Conservation (phyloP, 2,797 vertebrate genomes). For the Taeniopygia guttata region DNA sequence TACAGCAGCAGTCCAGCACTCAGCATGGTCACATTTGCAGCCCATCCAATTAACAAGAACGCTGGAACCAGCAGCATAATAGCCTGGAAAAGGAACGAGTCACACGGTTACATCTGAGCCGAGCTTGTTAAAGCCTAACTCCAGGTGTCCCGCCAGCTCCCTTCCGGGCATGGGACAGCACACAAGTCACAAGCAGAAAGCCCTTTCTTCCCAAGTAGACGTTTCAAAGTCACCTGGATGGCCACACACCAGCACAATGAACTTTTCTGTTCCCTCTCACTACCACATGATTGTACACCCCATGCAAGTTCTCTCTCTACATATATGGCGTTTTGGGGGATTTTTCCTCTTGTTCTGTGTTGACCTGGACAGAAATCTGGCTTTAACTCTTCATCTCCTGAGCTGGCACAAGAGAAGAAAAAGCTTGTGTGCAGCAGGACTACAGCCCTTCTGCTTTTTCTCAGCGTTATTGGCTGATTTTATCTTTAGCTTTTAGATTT, state of each 20-base stretch:
- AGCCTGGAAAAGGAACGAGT: conserved; percentile 76
- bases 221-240: background rate
- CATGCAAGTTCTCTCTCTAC: background rate
- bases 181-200: background rate
- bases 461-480: background rate
- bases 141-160: background rate
- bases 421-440: background rate
- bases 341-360: background rate
- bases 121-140: background rate
- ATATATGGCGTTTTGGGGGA: rapidly evolving
- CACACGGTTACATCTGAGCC: background rate
- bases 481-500: background rate
- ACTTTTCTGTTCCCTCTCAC: background rate
- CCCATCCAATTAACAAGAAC: conserved; percentile 90
- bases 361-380: background rate
- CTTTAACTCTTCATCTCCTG: background rate
- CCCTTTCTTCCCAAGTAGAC: background rate
- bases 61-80: conserved; percentile 87
- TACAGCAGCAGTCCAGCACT: conserved; percentile 87
- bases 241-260: background rate
- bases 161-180: background rate
- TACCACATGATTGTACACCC: background rate
- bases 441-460: background rate
- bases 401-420: background rate
- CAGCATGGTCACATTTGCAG: conserved; percentile 78